Evolutionary conservation across 2,888 invertebrate species (phyloP).

Genomic region (Pilophorus perplexus): DNA sequence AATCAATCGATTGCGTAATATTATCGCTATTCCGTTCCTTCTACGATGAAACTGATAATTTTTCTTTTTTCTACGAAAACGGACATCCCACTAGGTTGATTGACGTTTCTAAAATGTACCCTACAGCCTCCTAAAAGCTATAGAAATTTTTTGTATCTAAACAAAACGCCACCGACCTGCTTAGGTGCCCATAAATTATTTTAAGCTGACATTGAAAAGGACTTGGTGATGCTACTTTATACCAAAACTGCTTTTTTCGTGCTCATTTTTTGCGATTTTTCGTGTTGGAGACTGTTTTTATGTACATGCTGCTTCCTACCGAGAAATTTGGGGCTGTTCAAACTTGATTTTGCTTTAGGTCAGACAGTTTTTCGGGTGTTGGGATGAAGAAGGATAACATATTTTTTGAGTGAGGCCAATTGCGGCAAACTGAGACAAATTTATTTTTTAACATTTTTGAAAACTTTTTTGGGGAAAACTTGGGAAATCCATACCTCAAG

Average conservation of each 20-base stretch:
- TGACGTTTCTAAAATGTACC: too few relatives aligned
- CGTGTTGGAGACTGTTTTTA: constrained; percentile 10
- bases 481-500: too few relatives aligned
- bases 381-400: constrained; percentile 10
- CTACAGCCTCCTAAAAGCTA: too few relatives aligned
- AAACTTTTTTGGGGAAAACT: too few relatives aligned
- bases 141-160: too few relatives aligned
- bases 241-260: constrained; percentile 5
- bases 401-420: too few relatives aligned
- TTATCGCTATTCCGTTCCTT: too few relatives aligned
- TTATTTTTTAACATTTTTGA: too few relatives aligned
- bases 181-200: constrained; percentile 14
- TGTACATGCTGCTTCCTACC: constrained; percentile 35
- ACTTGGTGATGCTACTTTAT: constrained; percentile 13
- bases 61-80: too few relatives aligned
- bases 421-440: too few relatives aligned
- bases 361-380: constrained; percentile 15
- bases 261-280: not conserved
- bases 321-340: constrained; percentile 30
- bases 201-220: constrained; percentile 1
- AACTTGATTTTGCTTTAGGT: constrained; percentile 19
- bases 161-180: constrained; percentile 12
- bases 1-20: constrained; percentile 20
- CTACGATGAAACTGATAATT: too few relatives aligned
- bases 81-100: too few relatives aligned